phyloP scores from a whole-genome alignment of 1,140 invertebrate species.

The Phenacoccus solenopsis region DNA sequence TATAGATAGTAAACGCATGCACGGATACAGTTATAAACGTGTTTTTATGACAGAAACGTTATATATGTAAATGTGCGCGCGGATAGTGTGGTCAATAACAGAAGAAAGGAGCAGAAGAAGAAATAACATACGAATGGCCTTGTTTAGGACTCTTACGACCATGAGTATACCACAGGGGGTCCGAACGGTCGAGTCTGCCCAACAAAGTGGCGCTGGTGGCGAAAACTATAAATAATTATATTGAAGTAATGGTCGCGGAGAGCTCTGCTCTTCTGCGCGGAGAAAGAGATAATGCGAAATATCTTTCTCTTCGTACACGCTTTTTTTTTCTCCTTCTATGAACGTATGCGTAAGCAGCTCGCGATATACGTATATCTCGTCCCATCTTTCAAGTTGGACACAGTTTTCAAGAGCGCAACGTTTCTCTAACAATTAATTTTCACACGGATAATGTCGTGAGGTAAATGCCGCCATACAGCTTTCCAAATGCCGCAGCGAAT shows the following conservation, averaged over 20 bases:
- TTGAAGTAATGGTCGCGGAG: neutral
- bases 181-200: neutral
- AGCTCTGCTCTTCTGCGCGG: too few species aligned
- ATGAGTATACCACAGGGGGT: constrained; percentile 14
- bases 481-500: too few species aligned
- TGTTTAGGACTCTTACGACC: constrained; percentile 12
- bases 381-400: neutral
- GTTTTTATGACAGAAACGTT: constrained; percentile 17
- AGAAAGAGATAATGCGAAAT: neutral
- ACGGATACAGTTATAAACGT: constrained; percentile 17
- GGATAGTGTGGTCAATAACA: constrained; percentile 7
- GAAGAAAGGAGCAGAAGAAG: neutral
- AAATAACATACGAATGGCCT: constrained; percentile 8
- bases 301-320: neutral
- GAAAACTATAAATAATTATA: constrained; percentile 18
- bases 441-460: too few species aligned
- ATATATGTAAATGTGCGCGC: constrained; percentile 12
- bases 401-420: neutral
- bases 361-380: neutral
- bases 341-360: neutral
- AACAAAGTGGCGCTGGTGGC: constrained; percentile 15
- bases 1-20: constrained; percentile 8
- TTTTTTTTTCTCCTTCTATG: neutral
- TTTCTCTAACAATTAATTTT: neutral
- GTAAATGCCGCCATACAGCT: too few species aligned